These are phyloP conservation scores for Helobdella robusta DNA, from an alignment of 2,888 invertebrate genomes.

Conservation along the genomic window DNA sequence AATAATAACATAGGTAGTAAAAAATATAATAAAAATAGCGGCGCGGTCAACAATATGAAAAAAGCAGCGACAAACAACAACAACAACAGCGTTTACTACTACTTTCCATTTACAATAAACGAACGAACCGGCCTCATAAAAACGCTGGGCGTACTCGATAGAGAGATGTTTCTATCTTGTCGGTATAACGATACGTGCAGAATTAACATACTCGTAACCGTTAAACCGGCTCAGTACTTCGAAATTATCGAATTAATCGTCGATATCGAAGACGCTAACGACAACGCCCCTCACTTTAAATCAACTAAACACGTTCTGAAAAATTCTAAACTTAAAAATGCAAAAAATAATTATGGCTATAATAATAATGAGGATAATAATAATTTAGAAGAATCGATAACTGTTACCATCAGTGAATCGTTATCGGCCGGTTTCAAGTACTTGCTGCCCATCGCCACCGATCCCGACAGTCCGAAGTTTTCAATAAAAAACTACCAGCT, in stretches of 20 bases:
- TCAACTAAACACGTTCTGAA: neutral
- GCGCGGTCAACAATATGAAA: neutral
- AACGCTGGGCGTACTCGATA: conserved; percentile 32
- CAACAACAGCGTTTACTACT: neutral
- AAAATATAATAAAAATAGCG: neutral
- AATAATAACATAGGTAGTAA: neutral
- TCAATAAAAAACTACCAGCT: conserved; percentile 28
- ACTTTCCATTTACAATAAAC: conserved; percentile 30
- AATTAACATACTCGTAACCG: conserved; percentile 32
- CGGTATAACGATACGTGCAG: conserved; percentile 27
- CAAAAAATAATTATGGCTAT: neutral
- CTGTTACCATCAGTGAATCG: conserved; percentile 26
- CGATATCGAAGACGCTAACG: conserved; percentile 34
- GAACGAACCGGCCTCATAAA: conserved; percentile 31
- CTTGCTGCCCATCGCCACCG: conserved; percentile 22
- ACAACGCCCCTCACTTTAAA: conserved; percentile 33
- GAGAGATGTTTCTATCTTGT: conserved; percentile 29
- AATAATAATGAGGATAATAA: neutral
- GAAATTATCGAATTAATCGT: conserved; percentile 33
- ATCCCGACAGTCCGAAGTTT: conserved; percentile 28
- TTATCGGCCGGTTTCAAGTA: conserved; percentile 6
- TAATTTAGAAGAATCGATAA: neutral
- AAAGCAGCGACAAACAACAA: neutral
- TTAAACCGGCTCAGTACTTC: conserved; percentile 31
- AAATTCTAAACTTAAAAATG: neutral